Conservation (phyloP, 2,113 vertebrate genomes). For the Hippocampus zosterae region DNA sequence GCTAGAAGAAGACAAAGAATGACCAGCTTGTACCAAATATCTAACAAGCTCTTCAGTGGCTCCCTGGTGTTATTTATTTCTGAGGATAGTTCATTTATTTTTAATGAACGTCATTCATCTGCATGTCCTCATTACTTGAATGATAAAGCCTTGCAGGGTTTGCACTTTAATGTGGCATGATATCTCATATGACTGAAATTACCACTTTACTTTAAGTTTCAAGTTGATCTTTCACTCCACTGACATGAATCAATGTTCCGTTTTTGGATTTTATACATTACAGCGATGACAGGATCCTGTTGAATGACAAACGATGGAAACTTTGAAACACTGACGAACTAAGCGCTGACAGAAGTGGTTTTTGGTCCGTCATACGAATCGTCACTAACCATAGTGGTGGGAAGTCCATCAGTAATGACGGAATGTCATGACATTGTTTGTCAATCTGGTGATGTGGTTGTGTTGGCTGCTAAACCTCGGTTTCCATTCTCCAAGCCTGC, state of each 20-base stretch:
- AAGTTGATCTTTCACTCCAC: not conserved
- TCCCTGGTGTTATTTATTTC: constrained; percentile 28
- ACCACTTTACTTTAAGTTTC: constrained; percentile 8
- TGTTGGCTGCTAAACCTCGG: too few relatives aligned
- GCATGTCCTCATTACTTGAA: constrained; percentile 33
- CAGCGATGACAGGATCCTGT: too few relatives aligned
- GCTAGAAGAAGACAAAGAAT: constrained; percentile 2
- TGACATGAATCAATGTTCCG: not conserved
- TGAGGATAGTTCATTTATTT: constrained; percentile 36
- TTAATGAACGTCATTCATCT: constrained; percentile 38
- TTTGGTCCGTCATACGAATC: too few relatives aligned
- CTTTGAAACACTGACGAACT: too few relatives aligned
- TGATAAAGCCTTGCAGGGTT: constrained; percentile 33
- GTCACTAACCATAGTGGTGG: too few relatives aligned
- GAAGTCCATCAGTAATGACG: too few relatives aligned
- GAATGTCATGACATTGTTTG: too few relatives aligned
- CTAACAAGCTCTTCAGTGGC: constrained; percentile 34
- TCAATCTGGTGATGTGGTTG: too few relatives aligned
- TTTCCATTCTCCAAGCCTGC: too few relatives aligned
- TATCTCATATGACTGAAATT: constrained; percentile 17
- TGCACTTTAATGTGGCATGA: constrained; percentile 37
- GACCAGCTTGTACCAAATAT: constrained; percentile 17
- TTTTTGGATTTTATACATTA: not conserved
- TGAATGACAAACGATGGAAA: too few relatives aligned
- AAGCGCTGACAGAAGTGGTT: too few relatives aligned